Conservation (phyloP, 2,113 vertebrate species). For the Coracopsis vasa region DNA sequence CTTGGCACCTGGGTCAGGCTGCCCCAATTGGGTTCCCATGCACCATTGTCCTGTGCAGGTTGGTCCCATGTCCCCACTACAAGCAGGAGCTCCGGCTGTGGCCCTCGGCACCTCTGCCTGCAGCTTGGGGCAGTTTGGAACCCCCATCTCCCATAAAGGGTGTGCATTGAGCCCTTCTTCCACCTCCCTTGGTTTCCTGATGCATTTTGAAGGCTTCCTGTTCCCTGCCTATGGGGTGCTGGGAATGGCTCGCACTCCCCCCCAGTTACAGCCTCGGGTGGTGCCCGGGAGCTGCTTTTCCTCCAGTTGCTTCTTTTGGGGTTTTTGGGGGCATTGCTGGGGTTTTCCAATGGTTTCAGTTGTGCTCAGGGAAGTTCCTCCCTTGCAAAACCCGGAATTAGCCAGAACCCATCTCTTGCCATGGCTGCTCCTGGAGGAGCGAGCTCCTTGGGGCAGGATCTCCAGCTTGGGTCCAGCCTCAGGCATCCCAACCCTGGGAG, state of each 20-base stretch:
- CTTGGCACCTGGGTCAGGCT: background rate
- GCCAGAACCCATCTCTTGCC: background rate
- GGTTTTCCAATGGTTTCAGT: background rate
- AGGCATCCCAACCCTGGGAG: rapidly evolving
- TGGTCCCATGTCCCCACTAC: rapidly evolving
- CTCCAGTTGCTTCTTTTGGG: background rate
- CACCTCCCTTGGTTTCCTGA: background rate
- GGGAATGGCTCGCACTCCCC: background rate
- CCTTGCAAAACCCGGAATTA: background rate
- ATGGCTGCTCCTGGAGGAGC: background rate
- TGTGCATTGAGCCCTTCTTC: background rate
- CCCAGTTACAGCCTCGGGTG: background rate
- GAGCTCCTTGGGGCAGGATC: background rate
- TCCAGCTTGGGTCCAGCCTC: rapidly evolving
- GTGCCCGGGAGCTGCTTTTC: background rate
- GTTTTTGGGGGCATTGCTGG: background rate
- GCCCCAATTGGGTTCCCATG: rapidly evolving
- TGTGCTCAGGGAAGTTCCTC: background rate
- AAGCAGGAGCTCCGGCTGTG: rapidly evolving
- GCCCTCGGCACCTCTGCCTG: background rate
- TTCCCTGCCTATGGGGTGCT: rapidly evolving
- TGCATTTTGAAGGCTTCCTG: rapidly evolving
- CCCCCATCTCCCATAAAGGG: background rate
- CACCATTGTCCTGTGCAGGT: rapidly evolving
- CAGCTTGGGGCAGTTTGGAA: background rate